Conservation (phyloP, 2,113 vertebrate species). For the human region DNA sequence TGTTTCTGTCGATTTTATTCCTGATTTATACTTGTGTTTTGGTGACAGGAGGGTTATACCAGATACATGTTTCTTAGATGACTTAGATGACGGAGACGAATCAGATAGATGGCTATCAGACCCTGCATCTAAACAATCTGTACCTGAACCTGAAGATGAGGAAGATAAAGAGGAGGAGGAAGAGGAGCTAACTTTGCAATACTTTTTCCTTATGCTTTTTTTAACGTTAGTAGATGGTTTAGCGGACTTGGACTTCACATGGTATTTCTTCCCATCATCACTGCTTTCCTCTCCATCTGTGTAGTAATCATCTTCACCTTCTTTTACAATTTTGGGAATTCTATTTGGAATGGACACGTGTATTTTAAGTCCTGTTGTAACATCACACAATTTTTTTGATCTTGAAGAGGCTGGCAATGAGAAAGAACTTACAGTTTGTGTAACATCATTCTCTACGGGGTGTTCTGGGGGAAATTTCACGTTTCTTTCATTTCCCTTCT, state of each 20-base stretch:
- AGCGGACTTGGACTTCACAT: slow-evolving; percentile 75
- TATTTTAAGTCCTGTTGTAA: slow-evolving; percentile 62
- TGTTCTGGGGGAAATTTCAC: slow-evolving; percentile 31
- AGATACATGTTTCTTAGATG: slow-evolving; percentile 72
- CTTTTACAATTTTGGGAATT: slow-evolving; percentile 82
- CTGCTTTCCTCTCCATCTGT: slow-evolving; percentile 88
- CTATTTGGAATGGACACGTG: slow-evolving; percentile 70
- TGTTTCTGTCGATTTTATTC: slow-evolving; percentile 66
- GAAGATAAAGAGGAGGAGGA: slow-evolving; percentile 80
- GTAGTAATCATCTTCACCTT: slow-evolving; percentile 84
- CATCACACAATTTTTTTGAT: slow-evolving; percentile 26
- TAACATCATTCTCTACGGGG: slow-evolving; percentile 1
- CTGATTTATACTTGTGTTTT: slow-evolving; percentile 75
- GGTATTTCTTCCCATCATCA: slow-evolving; percentile 82
- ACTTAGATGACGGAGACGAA: slow-evolving; percentile 76
- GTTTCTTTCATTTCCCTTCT: slow-evolving; percentile 73
- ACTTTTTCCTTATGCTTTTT: slow-evolving; percentile 83
- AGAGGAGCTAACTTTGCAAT: slow-evolving; percentile 77
- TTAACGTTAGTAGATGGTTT: slow-evolving; percentile 82
- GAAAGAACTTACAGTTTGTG: slow-evolving; percentile 31
- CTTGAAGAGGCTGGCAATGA: slow-evolving; percentile 71
- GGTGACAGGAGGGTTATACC: slow-evolving; percentile 75
- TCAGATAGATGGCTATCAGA: slow-evolving; percentile 80
- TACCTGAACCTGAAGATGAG: slow-evolving; percentile 84
- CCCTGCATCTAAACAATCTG: slow-evolving; percentile 85